Base-by-base conservation (phyloP, 2,113 vertebrate species). In the Scatophagus argus region DNA sequence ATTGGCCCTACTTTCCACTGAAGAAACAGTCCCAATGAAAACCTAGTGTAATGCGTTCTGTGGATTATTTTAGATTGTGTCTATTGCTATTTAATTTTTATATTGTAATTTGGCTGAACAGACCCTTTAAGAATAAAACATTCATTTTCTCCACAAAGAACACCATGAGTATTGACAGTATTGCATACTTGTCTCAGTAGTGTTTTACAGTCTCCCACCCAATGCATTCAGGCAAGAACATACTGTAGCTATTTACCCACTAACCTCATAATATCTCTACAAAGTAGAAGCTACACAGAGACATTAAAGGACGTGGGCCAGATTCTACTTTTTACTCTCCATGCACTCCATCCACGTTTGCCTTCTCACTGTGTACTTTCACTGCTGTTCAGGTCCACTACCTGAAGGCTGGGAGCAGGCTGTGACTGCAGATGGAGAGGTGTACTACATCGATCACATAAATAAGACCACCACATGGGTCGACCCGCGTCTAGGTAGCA, bases 371-470 rank as follows among this genome's bases (percentile, higher is more conserved):
- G 87, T 93, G 88, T 93, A 90, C 86, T 90, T 84, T 91, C 84
- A 61, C 91, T 91, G 88, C 90, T 92, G 85, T 92, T 92, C 95
- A 98, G 97, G 96, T 95, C 96, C 96, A 93, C 95, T 98, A 94
- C 97, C 97, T 94, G 96, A 98, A 92, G 96, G 97, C 95, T 98
- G 97, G 97, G 97, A 98, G 94, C 96, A 98, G 95, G 96, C 96
- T 89, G 94, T 96, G 93, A 97, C 97, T 94, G 95, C 96, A 93
- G 97, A 98, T 93, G 97, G 97, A 95, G 97, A 98, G 94, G 95
- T 97, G 94, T 98, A 96, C 96, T 98, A 96, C 95, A 97, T 98
- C 96, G 97, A 98, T 96, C 97, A 98, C 96, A 96, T 97, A 95
- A 97, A 97, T 96, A 98, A 98, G 95, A 95, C 93, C 90, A 98